Base-by-base conservation (phyloP, 2,888 invertebrate genomes). In the Drosophila kanekoi region DNA sequence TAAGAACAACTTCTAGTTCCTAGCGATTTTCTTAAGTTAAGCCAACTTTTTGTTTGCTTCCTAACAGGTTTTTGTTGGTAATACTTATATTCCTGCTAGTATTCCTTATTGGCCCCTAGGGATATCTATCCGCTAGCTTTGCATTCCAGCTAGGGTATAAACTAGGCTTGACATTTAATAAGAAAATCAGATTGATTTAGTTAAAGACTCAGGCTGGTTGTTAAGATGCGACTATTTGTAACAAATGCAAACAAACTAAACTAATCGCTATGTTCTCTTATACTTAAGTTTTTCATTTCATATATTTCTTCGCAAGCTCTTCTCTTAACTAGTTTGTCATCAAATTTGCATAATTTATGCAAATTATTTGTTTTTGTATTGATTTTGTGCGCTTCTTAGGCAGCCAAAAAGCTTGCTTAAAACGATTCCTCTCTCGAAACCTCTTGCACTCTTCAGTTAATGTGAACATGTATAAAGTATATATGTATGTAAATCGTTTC, bases 311-410 rank as follows among this genome's bases (percentile, higher is more conserved):
- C 5, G 44, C 20, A 4, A n/a, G 14, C 38, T 35, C 44, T 53
- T 53, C 37, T 66, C 38, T 62, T 41, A 68, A 62, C 72, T 54
- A 65, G 63, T 61, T 64, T 16, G 43, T n/a, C 43, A 20, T 33
- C 45, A 43, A 57, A 81, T 82, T 83, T 77, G 69, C 77, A 82
- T 79, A 83, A 77, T 77, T 82, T 56, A 79, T 72, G 63, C 54
- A 66, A 48, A 79, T 45, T 35, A 28, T 40, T n/a, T n/a, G n/a
- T 47, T 20, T 23, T 58, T 41, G n/a, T 47, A 35, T 48, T 59
- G 14, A 51, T 48, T 53, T 61, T 61, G 59, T 59, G 51, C 32
- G 63, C 59, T 6, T 23, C 44, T 62, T 18, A 56, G 63, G 63
- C 61, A 45, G 16, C 16, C 52, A 61, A 61, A 61, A 38, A 64